Base-by-base conservation (phyloP, 2,888 invertebrate species). In the Pandemis corylana region DNA sequence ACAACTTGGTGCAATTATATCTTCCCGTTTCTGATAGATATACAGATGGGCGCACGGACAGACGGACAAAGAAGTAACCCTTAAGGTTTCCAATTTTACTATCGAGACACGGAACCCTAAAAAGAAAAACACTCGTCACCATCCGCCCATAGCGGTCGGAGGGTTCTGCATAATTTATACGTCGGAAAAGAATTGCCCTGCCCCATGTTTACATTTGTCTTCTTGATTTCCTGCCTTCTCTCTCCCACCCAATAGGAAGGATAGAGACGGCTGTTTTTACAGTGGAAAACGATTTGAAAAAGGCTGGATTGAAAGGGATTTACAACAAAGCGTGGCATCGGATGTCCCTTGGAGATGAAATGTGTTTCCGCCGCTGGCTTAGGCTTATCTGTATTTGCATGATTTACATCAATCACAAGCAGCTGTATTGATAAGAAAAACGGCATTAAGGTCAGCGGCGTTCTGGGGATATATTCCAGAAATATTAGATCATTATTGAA, bases 151-250 rank as follows among this genome's bases (percentile, higher is more conserved):
- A 85, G 86, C 87, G 88, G 87, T 84, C 77, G 83, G 83, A 71
- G 81, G 83, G 80, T 83, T 80, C 81, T 88, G 89, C 87, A 92
- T 91, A 90, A 90, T 90, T 90, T 91, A 91, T 85, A 83, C 83
- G 82, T 79, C 78, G 82, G 83, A 82, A 88, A 90, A 88, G 88
- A 86, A 87, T 87, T 84, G 77, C 81, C 82, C 79, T 41, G 69
- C 80, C 83, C 87, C 85, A 83, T 86, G 85, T 89, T 89, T 89
- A 86, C 84, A 84, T 82, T 83, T 81, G 69, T 76, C 81, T 83
- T 89, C 89, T 89, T 89, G 89, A 89, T 89, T 89, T 90, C 88
- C 86, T 87, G 78, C 78, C 79, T 46, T 86, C 86, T 80, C 83
- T 63, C 74, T 89, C 80, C 78, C 72, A 76, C 82, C 53, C 78